phyloP scores from a whole-genome alignment of 2,797 vertebrate species.

The Halcyon badia region DNA sequence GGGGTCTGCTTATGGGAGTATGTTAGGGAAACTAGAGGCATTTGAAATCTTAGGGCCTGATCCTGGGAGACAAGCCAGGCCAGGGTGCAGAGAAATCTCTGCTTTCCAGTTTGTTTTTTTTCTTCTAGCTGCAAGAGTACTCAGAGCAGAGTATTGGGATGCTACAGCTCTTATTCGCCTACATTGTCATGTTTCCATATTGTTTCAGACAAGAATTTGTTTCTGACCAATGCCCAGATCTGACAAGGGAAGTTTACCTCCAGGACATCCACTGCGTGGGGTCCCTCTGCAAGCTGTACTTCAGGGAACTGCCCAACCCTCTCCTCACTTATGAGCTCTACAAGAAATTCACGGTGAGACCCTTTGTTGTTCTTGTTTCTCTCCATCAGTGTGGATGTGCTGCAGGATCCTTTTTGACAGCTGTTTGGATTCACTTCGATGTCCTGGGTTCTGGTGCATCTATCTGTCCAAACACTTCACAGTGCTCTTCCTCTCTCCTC shows the following conservation, averaged over 20 bases:
- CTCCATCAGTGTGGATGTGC: background rate
- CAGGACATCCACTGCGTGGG: conserved; percentile 99
- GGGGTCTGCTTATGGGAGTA: background rate
- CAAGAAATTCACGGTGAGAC: conserved; percentile 87
- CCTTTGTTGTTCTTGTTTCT: background rate
- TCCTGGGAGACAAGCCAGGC: background rate
- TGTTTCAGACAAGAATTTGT: conserved; percentile 95
- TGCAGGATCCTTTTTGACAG: background rate
- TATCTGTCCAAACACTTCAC: background rate
- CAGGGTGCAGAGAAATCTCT: background rate
- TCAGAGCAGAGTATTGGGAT: background rate
- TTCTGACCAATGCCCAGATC: conserved; percentile 93
- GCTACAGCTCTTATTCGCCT: background rate
- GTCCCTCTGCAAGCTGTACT: conserved; percentile 98
- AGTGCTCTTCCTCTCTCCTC: background rate
- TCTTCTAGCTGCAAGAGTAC: background rate
- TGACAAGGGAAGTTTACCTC: conserved; percentile 97
- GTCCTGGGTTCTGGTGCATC: background rate
- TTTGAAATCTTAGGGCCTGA: background rate
- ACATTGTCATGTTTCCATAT: conserved; percentile 60
- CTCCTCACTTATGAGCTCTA: conserved; percentile 95
- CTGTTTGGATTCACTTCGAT: background rate
- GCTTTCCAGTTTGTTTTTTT: background rate
- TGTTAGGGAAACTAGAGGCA: background rate
- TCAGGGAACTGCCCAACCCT: conserved; percentile 96